Base-by-base conservation (phyloP, 2,797 vertebrate species). In the Crenichthys baileyi region DNA sequence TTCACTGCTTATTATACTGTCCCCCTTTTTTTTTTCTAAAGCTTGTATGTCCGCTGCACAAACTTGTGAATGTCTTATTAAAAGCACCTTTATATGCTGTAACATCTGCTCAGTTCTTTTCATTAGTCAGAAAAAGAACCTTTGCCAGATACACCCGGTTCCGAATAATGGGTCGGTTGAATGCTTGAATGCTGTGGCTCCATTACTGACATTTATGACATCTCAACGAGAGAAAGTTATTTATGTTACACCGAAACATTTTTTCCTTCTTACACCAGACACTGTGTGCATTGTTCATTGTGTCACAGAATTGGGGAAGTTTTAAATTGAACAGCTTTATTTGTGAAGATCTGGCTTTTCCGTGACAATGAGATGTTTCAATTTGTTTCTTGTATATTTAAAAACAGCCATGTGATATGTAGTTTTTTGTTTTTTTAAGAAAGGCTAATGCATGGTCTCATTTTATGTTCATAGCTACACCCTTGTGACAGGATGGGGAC, bases 31-130 rank as follows among this genome's bases (percentile, higher is more conserved):
- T 72, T 31, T 61, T 77, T 55, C 48, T 22, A 44, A 73, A 46
- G 12, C 0, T 44, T 63, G 36, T 16, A 70, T 26, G 67, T 18
- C 67, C 26, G 31, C 77, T 74, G 16, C 58, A 82, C 12, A 70
- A 41, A 18, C 87, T 85, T 89, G 83, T 88, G 58, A 63, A 3
- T 81, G 87, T 88, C 91, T 88, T 86, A 91, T 91, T 89, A 70
- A 85, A 82, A 61, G 75, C 29, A 60, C 73, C 8, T 48, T 48
- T 75, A 48, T 61, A 75, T 61, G 56, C 56, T 75, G 41, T 46
- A 75, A 75, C 83, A 89, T 86, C 63, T 89, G 90, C 75, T 81
- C 56, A 15, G n/a, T 76, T 82, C 75, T 77, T 84, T 91, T 83
- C 80, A 85, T 86, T 84, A 71, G 53, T 39, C 15, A 15, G 39